These are phyloP conservation scores for Microhierax caerulescens DNA, from an alignment of 2,797 vertebrate genomes.

Conservation along the genomic window DNA sequence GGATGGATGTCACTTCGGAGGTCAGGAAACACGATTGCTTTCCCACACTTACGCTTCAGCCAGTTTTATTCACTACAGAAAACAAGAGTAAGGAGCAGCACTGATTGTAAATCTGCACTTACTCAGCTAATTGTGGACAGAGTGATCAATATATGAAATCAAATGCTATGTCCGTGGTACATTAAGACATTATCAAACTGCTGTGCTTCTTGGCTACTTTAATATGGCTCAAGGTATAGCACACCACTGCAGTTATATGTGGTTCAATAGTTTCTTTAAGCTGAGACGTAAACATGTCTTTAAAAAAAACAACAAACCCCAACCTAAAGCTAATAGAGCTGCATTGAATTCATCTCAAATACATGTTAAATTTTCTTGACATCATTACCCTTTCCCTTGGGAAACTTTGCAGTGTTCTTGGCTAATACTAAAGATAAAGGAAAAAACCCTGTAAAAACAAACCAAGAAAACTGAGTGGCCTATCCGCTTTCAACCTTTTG, in stretches of 20 bases:
- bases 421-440: not conserved
- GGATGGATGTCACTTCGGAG: constrained; percentile 28
- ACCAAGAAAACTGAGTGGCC: not conserved
- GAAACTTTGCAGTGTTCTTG: not conserved
- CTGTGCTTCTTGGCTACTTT: not conserved
- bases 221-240: not conserved
- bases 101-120: not conserved
- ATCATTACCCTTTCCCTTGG: constrained; percentile 33
- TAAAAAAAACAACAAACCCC: not conserved
- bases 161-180: not conserved
- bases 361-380: constrained; percentile 19
- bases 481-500: not conserved
- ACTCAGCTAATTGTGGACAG: constrained; percentile 15
- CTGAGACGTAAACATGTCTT: constrained; percentile 2
- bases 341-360: not conserved
- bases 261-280: not conserved
- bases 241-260: not conserved
- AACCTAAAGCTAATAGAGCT: not conserved
- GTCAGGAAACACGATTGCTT: constrained; percentile 20
- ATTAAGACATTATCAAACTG: not conserved
- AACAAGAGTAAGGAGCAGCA: constrained; percentile 9
- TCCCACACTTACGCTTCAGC: constrained; percentile 10
- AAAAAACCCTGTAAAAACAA: not conserved
- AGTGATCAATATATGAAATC: constrained; percentile 34
- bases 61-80: constrained; percentile 1